A percentile compares a stretch with the other conserved stretches of the same genome.
These are phyloP conservation scores for Lamellibrachia satsuma DNA, from an alignment of 2,888 invertebrate species.

Conservation along the genomic window DNA sequence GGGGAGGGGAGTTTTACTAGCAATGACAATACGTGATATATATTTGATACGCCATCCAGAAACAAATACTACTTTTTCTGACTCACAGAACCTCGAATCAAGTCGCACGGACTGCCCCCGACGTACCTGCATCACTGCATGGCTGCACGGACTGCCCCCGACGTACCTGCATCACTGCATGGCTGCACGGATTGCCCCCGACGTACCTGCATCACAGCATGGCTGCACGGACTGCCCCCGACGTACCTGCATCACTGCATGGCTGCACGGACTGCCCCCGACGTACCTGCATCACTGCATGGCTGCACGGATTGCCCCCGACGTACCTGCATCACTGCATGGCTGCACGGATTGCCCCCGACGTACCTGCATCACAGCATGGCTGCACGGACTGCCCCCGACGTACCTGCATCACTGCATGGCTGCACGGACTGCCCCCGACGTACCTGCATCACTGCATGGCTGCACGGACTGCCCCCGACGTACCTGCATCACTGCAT, in stretches of 20 bases:
- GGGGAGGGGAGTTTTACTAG: no score
- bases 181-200: constrained; percentile 31
- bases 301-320: constrained; percentile 31
- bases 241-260: constrained; percentile 27
- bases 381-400: constrained; percentile 31
- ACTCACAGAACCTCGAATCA: no score
- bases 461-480: neutral
- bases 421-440: constrained; percentile 31
- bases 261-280: constrained; percentile 31
- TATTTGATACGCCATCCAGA: no score
- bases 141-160: constrained; percentile 31
- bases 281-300: constrained; percentile 27
- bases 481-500: constrained; percentile 27
- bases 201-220: constrained; percentile 27
- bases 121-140: constrained; percentile 27
- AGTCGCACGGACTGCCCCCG: neutral
- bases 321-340: constrained; percentile 27
- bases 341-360: constrained; percentile 31
- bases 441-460: constrained; percentile 27
- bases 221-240: constrained; percentile 31
- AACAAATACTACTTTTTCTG: no score
- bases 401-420: constrained; percentile 27
- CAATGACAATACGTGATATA: no score
- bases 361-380: constrained; percentile 27
- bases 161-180: constrained; percentile 27